A percentile compares a stretch with the other conserved stretches of the same genome.
Evolutionary conservation across 2,797 vertebrate genomes (phyloP).

Genomic region (Erethizon dorsatum): DNA sequence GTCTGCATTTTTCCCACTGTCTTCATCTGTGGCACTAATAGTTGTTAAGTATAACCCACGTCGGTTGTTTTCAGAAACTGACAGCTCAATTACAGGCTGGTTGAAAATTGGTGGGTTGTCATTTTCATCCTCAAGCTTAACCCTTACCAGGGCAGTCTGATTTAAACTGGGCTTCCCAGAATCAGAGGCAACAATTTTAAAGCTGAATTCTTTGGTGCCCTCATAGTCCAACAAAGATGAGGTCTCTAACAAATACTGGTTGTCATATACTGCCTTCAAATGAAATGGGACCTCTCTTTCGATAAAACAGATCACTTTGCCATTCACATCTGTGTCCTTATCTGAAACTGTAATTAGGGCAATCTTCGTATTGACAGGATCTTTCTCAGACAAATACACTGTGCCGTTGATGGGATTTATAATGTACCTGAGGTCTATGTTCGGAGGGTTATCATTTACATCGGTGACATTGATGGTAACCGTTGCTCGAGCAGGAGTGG

Average conservation of each 20-base stretch:
- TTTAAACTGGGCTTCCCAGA: slow-evolving; percentile 99
- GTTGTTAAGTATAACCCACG: slow-evolving; percentile 99
- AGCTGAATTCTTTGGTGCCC: slow-evolving; percentile 99
- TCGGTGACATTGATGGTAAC: slow-evolving; percentile 99
- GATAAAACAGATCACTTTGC: slow-evolving; percentile 99
- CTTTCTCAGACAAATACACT: slow-evolving; percentile 99
- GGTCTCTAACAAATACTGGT: slow-evolving; percentile 99
- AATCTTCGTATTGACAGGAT: slow-evolving; percentile 99
- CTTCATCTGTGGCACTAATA: slow-evolving; percentile 98
- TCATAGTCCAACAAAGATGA: slow-evolving; percentile 99
- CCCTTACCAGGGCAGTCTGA: slow-evolving; percentile 98
- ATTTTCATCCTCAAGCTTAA: slow-evolving; percentile 98
- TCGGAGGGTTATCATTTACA: slow-evolving; percentile 99
- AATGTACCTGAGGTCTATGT: slow-evolving; percentile 99
- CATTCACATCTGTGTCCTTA: slow-evolving; percentile 99
- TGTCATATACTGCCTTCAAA: slow-evolving; percentile 99
- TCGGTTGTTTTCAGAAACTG: slow-evolving; percentile 98
- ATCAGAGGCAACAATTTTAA: slow-evolving; percentile 99
- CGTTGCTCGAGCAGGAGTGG: slow-evolving; percentile 96
- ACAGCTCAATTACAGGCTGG: slow-evolving; percentile 99
- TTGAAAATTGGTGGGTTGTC: slow-evolving; percentile 99
- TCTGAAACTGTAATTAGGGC: slow-evolving; percentile 99
- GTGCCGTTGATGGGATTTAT: slow-evolving; percentile 99
- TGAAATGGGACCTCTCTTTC: slow-evolving; percentile 99
- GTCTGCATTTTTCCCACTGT: slow-evolving; percentile 99